Evolutionary conservation across 2,888 invertebrate species (phyloP), one percentile per base, ranked within the genome.

Genomic region (Platycnemis pennipes): DNA sequence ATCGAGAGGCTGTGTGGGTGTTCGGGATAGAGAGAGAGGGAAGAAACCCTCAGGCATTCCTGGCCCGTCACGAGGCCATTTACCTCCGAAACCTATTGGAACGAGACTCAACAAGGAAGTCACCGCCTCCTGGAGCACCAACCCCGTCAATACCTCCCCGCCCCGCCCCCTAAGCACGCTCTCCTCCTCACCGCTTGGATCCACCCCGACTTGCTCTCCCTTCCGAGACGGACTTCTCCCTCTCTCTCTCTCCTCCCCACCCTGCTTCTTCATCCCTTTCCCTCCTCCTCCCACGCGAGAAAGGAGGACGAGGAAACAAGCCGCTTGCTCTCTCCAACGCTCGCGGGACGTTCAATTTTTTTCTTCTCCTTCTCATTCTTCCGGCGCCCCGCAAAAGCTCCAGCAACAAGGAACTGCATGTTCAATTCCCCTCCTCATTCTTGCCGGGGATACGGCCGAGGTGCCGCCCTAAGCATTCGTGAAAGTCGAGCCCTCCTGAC

Each of bases 371-470:
- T n/a, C n/a, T n/a, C n/a, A n/a, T n/a, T 63, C 5, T 37, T 77
- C 37, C n/a, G 77, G 31, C 5, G 13, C 13, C 77, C 7, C 13
- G n/a, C 0, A 13, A 37, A 77, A 13, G 31, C 77, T 37, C 77
- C 77, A 63, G 63, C 77, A 77, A 37, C 77, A 77, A 63, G 63
- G 63, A 7, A 63, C 37, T 77, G 77, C 77, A 37, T 77, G 77
- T 37, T 16, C 37, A 16, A 11, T 3, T 49, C 49, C 19, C 49
- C 0, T 19, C 49, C 49, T 2, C 49, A 11, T 49, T 19, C 1
- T 49, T 19, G 0, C 4, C 49, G 13, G 2, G 49, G 19, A 49
- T 16, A 49, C 11, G 19, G 49, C 11, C 49, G 19, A 16, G 49
- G 4, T 19, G 19, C 19, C 49, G 49, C 19, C 19, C 49, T 19